Conservation (phyloP, 2,888 invertebrate species). For the Epinotia brunnichana region DNA sequence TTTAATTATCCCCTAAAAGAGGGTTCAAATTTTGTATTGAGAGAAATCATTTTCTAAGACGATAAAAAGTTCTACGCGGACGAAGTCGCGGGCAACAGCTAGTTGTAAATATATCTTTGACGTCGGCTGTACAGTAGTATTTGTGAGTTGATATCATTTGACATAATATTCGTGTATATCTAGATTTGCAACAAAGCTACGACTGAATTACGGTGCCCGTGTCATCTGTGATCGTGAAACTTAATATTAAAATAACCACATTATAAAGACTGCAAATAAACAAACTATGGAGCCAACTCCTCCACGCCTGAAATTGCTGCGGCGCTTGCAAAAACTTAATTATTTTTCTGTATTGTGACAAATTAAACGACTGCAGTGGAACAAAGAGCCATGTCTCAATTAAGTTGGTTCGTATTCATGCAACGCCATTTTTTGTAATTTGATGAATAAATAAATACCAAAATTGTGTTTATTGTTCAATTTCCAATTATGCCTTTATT, state of each 20-base stretch:
- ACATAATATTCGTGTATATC: neutral
- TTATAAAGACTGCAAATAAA: neutral
- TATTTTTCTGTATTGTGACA: constrained; percentile 36
- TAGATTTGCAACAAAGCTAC: too few relatives aligned
- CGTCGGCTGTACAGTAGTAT: neutral
- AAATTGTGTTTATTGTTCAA: constrained; percentile 10
- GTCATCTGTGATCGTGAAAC: neutral
- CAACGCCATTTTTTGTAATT: constrained; percentile 20
- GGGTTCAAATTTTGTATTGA: too few relatives aligned
- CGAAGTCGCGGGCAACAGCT: too few relatives aligned
- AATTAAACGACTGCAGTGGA: constrained; percentile 31
- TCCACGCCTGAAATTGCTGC: constrained; percentile 8
- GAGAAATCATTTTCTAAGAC: too few relatives aligned
- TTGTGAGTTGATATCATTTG: neutral
- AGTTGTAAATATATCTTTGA: too few relatives aligned
- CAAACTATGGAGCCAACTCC: constrained; percentile 1
- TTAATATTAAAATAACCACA: neutral
- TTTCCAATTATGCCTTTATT: constrained; percentile 7
- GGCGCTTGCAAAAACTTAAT: constrained; percentile 22
- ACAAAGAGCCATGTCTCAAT: constrained; percentile 45
- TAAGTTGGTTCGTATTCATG: constrained; percentile 37
- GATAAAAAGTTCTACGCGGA: too few relatives aligned
- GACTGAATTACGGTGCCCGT: too few relatives aligned
- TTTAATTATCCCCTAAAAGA: too few relatives aligned
- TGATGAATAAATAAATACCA: constrained; percentile 8